phyloP scores from a whole-genome alignment of 1,140 invertebrate genomes.

The Lasaia peninsularis region DNA sequence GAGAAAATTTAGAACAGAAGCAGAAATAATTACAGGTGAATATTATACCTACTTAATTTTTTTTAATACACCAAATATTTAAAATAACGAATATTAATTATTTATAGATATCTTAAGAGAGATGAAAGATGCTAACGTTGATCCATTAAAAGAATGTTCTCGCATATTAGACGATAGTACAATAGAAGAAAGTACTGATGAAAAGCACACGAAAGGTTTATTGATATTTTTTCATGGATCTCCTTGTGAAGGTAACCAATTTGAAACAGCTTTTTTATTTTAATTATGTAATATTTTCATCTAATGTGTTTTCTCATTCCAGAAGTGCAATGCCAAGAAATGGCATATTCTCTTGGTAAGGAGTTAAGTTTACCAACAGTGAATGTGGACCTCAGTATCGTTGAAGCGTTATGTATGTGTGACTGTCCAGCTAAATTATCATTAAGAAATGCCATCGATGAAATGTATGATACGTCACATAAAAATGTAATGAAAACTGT shows the following conservation, averaged over 20 bases:
- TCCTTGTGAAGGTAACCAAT: slow-evolving; percentile 52
- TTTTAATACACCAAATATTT: not conserved
- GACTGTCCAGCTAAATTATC: slow-evolving; percentile 38
- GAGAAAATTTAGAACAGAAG: slow-evolving; percentile 47
- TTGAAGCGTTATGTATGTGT: slow-evolving; percentile 51
- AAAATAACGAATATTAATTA: slow-evolving; percentile 3
- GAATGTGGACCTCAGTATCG: slow-evolving; percentile 51
- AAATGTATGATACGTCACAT: slow-evolving; percentile 41
- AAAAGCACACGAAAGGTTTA: slow-evolving; percentile 46
- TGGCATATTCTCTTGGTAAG: slow-evolving; percentile 57
- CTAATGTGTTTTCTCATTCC: slow-evolving; percentile 18
- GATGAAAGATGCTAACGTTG: slow-evolving; percentile 46
- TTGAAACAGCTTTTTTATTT: too few relatives aligned
- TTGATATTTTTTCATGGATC: slow-evolving; percentile 60
- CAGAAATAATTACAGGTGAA: slow-evolving; percentile 56
- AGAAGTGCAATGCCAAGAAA: slow-evolving; percentile 61
- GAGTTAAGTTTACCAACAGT: slow-evolving; percentile 44
- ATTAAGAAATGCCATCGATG: slow-evolving; percentile 42
- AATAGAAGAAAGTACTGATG: slow-evolving; percentile 21
- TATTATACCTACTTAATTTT: not conserved
- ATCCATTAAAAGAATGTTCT: slow-evolving; percentile 55
- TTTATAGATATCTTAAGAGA: slow-evolving; percentile 51
- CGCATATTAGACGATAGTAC: slow-evolving; percentile 30
- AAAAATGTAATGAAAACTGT: slow-evolving; percentile 29
- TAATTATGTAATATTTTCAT: not conserved